Conservation (phyloP, 2,888 invertebrate species). For the Drosophila mulleri region DNA sequence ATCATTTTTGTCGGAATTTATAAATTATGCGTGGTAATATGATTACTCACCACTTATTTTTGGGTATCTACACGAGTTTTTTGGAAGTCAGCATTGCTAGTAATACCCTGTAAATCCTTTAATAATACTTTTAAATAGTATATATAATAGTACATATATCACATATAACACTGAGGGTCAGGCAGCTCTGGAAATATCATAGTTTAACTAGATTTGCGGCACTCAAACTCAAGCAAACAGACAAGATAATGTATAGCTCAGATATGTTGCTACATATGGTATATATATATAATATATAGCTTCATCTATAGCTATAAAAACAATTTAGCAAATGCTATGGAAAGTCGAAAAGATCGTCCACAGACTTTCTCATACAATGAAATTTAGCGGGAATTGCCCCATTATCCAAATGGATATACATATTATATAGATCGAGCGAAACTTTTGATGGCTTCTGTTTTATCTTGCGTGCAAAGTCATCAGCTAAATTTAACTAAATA, state of each 20-base stretch:
- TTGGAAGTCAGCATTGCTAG: background rate
- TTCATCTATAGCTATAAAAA: conserved; percentile 2
- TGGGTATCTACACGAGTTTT: background rate
- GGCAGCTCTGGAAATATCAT: conserved; percentile 25
- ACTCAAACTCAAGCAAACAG: conserved; percentile 47
- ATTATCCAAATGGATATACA: conserved; percentile 14
- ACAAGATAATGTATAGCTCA: background rate
- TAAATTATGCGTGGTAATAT: conserved; percentile 5
- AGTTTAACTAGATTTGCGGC: conserved; percentile 37
- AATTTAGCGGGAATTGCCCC: conserved; percentile 12
- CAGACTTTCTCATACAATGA: conserved; percentile 20
- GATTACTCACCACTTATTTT: background rate
- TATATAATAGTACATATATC: conserved; percentile 1
- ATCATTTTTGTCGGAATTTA: conserved; percentile 1
- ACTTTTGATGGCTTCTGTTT: conserved; percentile 13
- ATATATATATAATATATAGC: background rate
- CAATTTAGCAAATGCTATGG: conserved; percentile 70
- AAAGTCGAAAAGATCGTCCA: conserved; percentile 19
- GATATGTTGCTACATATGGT: conserved; percentile 2
- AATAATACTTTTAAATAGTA: background rate
- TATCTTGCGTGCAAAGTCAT: conserved; percentile 34
- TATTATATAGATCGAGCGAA: conserved; percentile 7
- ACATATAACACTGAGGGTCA: background rate
- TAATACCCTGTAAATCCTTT: background rate
- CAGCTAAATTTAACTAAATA: conserved; percentile 71